Evolutionary conservation across 2,797 vertebrate species (phyloP).

Genomic region (Vultur gryphus): DNA sequence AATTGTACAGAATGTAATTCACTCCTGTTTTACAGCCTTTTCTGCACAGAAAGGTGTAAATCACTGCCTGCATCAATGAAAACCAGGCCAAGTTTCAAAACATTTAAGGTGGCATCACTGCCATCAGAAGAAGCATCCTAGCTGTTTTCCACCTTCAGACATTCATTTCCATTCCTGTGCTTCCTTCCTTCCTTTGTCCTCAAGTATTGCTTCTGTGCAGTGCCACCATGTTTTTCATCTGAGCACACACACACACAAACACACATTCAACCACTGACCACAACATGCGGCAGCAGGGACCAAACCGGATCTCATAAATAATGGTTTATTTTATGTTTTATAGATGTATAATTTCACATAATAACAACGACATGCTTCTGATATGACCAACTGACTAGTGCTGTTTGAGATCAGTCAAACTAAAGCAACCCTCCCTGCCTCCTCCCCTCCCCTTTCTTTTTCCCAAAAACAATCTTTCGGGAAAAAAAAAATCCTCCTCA

Average conservation of each 20-base stretch:
- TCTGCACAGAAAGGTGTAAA: slow-evolving; percentile 26
- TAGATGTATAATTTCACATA: background rate
- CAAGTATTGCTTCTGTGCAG: background rate
- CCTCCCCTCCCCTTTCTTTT: background rate
- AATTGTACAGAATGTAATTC: slow-evolving; percentile 38
- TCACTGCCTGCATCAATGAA: background rate
- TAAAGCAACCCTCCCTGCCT: background rate
- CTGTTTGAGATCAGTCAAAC: background rate
- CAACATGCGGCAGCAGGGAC: background rate
- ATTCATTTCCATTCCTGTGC: background rate
- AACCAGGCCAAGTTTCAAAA: background rate
- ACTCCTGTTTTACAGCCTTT: slow-evolving; percentile 37
- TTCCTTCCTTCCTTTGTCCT: background rate
- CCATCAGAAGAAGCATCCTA: background rate
- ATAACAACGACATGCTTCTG: background rate
- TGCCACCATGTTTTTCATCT: background rate
- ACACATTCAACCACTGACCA: background rate
- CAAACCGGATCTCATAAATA: background rate
- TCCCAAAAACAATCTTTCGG: background rate
- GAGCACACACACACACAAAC: background rate
- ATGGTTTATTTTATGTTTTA: background rate
- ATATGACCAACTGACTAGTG: background rate
- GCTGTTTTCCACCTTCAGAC: background rate
- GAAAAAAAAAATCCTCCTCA: background rate
- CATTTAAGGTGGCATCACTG: background rate